These are phyloP conservation scores for Pachyramphus minor DNA, from an alignment of 2,113 vertebrate genomes.

Conservation along the genomic window DNA sequence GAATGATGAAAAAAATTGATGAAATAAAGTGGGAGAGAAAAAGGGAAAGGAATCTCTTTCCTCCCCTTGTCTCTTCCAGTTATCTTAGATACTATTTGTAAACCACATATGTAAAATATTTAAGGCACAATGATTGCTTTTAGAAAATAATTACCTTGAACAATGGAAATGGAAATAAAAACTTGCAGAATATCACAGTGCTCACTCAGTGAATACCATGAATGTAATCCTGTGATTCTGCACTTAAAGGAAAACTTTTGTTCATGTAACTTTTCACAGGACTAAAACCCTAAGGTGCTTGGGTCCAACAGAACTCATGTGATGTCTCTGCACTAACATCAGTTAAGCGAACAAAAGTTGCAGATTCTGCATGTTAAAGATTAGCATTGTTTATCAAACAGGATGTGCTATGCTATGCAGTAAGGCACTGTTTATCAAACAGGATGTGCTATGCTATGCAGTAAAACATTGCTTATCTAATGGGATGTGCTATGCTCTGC, in stretches of 20 bases:
- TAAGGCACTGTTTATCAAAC: too few relatives aligned
- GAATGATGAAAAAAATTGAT: neutral
- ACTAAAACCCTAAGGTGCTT: neutral
- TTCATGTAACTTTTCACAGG: neutral
- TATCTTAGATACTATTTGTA: neutral
- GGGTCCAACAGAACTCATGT: neutral
- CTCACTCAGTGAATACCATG: neutral
- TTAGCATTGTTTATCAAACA: too few relatives aligned
- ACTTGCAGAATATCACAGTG: neutral
- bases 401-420: too few relatives aligned
- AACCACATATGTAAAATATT: neutral
- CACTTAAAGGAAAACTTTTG: neutral
- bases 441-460: too few relatives aligned
- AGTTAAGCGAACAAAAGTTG: neutral
- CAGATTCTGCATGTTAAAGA: too few relatives aligned
- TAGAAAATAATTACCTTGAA: neutral
- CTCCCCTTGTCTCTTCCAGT: neutral
- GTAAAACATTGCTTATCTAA: too few relatives aligned
- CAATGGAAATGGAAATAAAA: neutral
- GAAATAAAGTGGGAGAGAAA: neutral
- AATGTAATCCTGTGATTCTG: neutral
- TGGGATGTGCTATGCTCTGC: too few relatives aligned
- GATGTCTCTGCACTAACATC: neutral
- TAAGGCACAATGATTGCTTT: neutral
- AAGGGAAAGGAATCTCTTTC: neutral